A percentile compares a stretch with the other conserved stretches of the same genome.
Evolutionary conservation across 2,888 invertebrate species (phyloP).

Genomic region (Dusona sp.): DNA sequence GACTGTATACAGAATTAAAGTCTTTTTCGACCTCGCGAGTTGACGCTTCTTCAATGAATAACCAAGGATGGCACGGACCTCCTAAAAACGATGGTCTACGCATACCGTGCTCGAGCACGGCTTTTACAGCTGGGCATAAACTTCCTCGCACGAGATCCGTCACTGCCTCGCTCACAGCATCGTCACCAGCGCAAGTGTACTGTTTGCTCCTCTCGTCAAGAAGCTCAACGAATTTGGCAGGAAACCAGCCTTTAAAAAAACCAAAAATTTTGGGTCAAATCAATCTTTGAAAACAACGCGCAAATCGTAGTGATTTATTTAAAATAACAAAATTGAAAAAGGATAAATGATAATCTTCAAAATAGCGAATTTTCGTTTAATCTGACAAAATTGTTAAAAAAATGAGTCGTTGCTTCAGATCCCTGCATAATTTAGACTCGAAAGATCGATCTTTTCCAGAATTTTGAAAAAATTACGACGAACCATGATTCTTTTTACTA

Average conservation of each 20-base stretch:
- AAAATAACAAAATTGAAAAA: background rate
- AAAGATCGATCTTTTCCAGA: background rate
- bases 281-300: background rate
- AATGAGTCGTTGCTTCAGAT: background rate
- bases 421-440: background rate
- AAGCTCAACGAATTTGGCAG: conserved; percentile 97
- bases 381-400: background rate
- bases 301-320: background rate
- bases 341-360: background rate
- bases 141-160: conserved; percentile 98
- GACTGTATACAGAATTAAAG: conserved; percentile 98
- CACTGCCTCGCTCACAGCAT: conserved; percentile 97
- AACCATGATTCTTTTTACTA: no score
- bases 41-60: conserved; percentile 99
- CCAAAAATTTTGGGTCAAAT: background rate
- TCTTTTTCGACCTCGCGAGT: conserved; percentile 98
- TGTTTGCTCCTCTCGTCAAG: conserved; percentile 97
- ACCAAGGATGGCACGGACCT: conserved; percentile 99
- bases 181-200: conserved; percentile 97
- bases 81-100: conserved; percentile 94
- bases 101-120: conserved; percentile 97
- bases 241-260: conserved; percentile 93
- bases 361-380: background rate
- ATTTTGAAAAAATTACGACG: no score
- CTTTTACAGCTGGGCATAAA: conserved; percentile 96